Percentiles rank a stretch among this genome's conserved stretches.
These are phyloP conservation scores for Naja naja DNA, from an alignment of 2,113 vertebrate species.

Conservation along the genomic window DNA sequence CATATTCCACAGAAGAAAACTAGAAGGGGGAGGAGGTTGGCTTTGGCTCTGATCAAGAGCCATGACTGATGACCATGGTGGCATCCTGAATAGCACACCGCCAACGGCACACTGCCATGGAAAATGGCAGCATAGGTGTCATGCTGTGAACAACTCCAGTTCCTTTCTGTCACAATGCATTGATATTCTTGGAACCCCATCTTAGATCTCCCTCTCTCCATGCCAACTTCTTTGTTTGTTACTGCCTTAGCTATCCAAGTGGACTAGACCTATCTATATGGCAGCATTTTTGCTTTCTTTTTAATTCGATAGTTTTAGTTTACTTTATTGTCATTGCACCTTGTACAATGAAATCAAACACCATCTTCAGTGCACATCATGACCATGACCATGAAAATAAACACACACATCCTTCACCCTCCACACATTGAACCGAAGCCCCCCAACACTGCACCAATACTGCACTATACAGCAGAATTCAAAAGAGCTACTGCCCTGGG, in stretches of 20 bases:
- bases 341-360: too few species aligned
- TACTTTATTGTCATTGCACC: too few species aligned
- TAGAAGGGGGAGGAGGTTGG: background rate
- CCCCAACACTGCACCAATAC: too few species aligned
- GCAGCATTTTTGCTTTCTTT: background rate
- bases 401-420: too few species aligned
- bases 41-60: background rate
- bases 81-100: background rate
- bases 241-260: background rate
- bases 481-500: too few species aligned
- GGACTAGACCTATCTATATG: background rate
- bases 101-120: background rate
- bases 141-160: background rate
- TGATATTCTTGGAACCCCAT: background rate
- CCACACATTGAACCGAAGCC: too few species aligned
- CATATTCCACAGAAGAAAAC: background rate
- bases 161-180: background rate
- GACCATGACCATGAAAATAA: too few species aligned
- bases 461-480: too few species aligned
- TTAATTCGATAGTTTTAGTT: background rate
- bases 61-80: background rate
- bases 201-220: background rate
- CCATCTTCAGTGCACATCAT: too few species aligned
- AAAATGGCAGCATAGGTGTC: background rate
- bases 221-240: background rate